A percentile compares a stretch with the other conserved stretches of the same genome.
Evolutionary conservation across 1,140 invertebrate species (phyloP).

Genomic region (Drosophila setifemur): DNA sequence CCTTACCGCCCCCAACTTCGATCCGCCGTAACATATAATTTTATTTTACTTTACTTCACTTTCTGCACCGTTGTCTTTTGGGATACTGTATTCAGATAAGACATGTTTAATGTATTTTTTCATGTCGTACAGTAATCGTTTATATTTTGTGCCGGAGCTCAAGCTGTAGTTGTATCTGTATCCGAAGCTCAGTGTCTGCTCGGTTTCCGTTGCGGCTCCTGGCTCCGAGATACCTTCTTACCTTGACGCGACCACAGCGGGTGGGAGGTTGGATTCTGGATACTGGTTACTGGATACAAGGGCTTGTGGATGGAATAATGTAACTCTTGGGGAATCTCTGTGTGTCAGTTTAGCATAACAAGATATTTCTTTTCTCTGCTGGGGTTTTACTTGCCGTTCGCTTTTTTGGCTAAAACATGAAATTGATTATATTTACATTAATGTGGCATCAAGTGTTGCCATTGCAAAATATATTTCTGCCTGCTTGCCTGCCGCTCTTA

Average conservation of each 20-base stretch:
- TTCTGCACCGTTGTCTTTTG: constrained; percentile 79
- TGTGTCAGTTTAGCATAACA: constrained; percentile 81
- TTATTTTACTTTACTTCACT: constrained; percentile 79
- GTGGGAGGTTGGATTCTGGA: neutral
- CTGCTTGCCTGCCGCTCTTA: neutral
- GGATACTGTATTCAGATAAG: constrained; percentile 81
- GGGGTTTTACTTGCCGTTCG: constrained; percentile 34
- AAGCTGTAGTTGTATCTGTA: constrained; percentile 12
- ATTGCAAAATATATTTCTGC: constrained; percentile 62
- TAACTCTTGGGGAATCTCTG: constrained; percentile 80
- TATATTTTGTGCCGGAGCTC: constrained; percentile 67
- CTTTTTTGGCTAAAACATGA: constrained; percentile 76
- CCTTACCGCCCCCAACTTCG: constrained; percentile 48
- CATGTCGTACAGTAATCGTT: constrained; percentile 80
- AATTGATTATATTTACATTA: constrained; percentile 81
- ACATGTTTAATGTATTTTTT: constrained; percentile 81
- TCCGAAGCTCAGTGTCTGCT: constrained; percentile 57
- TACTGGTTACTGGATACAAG: neutral
- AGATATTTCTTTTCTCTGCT: constrained; percentile 71
- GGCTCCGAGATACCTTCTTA: constrained; percentile 59
- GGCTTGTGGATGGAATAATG: constrained; percentile 54
- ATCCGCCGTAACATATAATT: constrained; percentile 70
- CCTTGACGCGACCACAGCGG: constrained; percentile 49
- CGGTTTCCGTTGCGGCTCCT: constrained; percentile 47
- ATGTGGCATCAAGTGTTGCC: constrained; percentile 75